phyloP scores from a whole-genome alignment of 2,113 vertebrate species.

The Phalacrocorax brasilianus region DNA sequence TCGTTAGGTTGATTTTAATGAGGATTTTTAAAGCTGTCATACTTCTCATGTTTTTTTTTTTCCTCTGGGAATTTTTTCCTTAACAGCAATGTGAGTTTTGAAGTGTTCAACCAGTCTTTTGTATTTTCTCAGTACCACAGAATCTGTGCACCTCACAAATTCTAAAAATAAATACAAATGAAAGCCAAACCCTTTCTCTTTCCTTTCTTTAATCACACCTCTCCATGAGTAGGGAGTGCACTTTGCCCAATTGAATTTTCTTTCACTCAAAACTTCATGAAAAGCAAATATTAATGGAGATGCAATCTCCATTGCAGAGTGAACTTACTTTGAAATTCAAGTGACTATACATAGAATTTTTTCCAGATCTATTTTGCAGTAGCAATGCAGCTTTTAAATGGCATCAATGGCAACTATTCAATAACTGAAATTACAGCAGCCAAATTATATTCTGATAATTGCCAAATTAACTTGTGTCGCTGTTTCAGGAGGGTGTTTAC shows the following conservation, averaged over 20 bases:
- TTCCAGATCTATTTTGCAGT: background rate
- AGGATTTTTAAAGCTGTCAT: constrained; percentile 20
- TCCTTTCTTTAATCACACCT: background rate
- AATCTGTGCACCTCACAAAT: background rate
- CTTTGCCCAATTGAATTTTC: constrained; percentile 2
- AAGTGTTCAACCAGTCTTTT: constrained; percentile 20
- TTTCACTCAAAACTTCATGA: background rate
- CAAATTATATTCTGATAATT: background rate
- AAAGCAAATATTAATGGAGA: constrained; percentile 24
- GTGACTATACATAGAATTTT: background rate
- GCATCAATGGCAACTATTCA: background rate
- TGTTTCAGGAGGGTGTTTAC: constrained; percentile 34
- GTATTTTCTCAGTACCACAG: background rate
- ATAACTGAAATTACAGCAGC: background rate
- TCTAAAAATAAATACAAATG: constrained; percentile 44
- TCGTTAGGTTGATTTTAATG: constrained; percentile 42
- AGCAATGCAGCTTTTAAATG: background rate
- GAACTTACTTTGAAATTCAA: constrained; percentile 21
- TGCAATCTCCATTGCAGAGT: background rate
- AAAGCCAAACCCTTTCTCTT: background rate
- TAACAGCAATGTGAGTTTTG: background rate
- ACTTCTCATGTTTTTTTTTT: background rate
- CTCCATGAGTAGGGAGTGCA: background rate
- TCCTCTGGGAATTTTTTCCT: background rate
- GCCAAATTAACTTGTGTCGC: background rate